A percentile compares a stretch with the other conserved stretches of the same genome.
phyloP scores from a whole-genome alignment of 2,113 vertebrate species.

The Grammomys surdaster region DNA sequence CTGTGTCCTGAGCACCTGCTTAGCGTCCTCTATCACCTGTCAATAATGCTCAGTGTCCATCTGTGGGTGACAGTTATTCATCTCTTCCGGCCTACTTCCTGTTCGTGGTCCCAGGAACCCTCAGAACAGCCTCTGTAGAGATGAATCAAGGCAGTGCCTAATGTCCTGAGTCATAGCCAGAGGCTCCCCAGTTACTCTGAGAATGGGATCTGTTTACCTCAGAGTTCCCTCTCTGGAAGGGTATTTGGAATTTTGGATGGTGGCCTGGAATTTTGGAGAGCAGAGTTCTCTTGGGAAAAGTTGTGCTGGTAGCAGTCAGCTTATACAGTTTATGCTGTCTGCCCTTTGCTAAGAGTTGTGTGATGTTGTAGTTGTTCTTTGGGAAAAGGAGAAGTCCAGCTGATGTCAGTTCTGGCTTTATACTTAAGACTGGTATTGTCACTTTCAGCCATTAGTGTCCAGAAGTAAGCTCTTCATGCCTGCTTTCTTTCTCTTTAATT shows the following conservation, averaged over 20 bases:
- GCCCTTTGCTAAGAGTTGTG: slow-evolving; percentile 66
- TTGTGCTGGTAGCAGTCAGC: slow-evolving; percentile 57
- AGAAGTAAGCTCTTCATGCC: neutral
- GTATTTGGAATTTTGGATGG: slow-evolving; percentile 72
- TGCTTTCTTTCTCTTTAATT: neutral
- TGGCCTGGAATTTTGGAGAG: slow-evolving; percentile 65
- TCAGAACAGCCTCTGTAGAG: slow-evolving; percentile 4
- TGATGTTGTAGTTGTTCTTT: slow-evolving; percentile 68
- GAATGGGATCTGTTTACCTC: slow-evolving; percentile 64
- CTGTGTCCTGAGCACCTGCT: neutral
- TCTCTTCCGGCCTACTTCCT: slow-evolving; percentile 44
- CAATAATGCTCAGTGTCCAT: neutral
- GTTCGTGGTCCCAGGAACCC: neutral
- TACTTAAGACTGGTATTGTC: neutral
- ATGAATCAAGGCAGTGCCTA: neutral
- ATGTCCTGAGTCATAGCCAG: slow-evolving; percentile 38
- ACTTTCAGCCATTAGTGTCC: neutral
- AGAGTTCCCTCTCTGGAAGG: slow-evolving; percentile 51
- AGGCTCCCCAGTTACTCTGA: slow-evolving; percentile 41
- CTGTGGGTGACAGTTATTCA: slow-evolving; percentile 9
- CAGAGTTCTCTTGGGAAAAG: slow-evolving; percentile 72
- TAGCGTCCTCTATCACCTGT: neutral
- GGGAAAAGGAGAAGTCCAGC: slow-evolving; percentile 59
- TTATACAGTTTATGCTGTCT: slow-evolving; percentile 72
- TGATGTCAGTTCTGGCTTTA: neutral